Conservation (phyloP, 2,888 invertebrate species). For the Drosophila peninsularis region DNA sequence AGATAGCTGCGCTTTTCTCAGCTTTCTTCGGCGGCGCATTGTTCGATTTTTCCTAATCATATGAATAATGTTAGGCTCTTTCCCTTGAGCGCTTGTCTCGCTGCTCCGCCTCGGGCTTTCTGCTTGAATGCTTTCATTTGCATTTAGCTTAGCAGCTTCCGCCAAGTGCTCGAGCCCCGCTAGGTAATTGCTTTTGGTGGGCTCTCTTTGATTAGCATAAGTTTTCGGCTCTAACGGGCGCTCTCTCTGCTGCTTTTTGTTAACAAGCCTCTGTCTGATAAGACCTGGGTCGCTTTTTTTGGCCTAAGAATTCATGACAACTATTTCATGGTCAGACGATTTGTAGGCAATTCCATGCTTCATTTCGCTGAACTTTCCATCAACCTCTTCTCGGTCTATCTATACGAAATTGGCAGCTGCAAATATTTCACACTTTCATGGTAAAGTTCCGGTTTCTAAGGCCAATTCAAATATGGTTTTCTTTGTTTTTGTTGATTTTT, state of each 20-base stretch:
- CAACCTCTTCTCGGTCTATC: conserved; percentile 21
- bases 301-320: conserved; percentile 26
- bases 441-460: conserved; percentile 29
- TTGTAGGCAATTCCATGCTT: conserved; percentile 42
- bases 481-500: conserved; percentile 55
- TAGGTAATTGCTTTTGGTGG: conserved; percentile 49
- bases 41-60: conserved; percentile 79
- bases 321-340: conserved; percentile 49
- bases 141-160: conserved; percentile 61
- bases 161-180: conserved; percentile 29
- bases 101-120: conserved; percentile 49
- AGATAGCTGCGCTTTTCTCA: conserved; percentile 29
- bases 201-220: conserved; percentile 58
- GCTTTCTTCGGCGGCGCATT: conserved; percentile 63
- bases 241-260: conserved; percentile 26
- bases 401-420: conserved; percentile 32
- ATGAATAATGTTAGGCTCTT: conserved; percentile 61
- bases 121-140: conserved; percentile 75
- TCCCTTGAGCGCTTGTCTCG: conserved; percentile 33
- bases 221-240: conserved; percentile 50
- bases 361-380: conserved; percentile 40
- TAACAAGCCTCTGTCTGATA: conserved; percentile 22
- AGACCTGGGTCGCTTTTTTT: conserved; percentile 3
- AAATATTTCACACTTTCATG: conserved; percentile 60
- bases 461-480: conserved; percentile 18